Evolutionary conservation across 2,113 vertebrate species (phyloP), one percentile per base, ranked within the genome.

Genomic region (Taurulus bubalis): DNA sequence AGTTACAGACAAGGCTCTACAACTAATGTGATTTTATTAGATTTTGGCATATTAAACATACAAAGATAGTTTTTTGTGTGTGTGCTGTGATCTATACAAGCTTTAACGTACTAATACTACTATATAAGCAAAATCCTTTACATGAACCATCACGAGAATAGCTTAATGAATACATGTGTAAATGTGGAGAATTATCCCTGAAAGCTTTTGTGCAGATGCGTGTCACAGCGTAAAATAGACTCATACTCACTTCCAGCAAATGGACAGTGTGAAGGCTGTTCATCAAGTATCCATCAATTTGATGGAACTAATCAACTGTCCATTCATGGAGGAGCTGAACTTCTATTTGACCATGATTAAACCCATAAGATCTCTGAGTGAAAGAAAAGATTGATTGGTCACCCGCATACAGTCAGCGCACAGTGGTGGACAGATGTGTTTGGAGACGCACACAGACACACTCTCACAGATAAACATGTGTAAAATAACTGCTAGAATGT

Each of bases 311-410:
- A 90, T 92, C 83, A 89, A 56, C 32, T 67, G 73, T 71, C 75
- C 69, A 82, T 90, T 89, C 83, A 85, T 47, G 71, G 18, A 59
- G 75, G 69, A 75, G 60, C 65, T 49, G 40, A 36, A 64, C 69
- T 45, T 81, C 42, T 47, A 49, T 81, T 84, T 80, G 16, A 22
- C 32, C 0, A 6, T 59, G 34, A 69, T 80, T 60, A 77, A 80
- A 69, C 40, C 40, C 22, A 51, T 26, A 56, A 56, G 53, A 62
- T 58, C 34, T 64, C 24, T 68, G 47, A 79, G 80, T 83, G 63
- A 77, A 82, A 78, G 62, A 65, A 77, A 56, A 65, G 26, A 87
- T 66, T 84, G 87, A 87, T 78, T 82, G 72, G 83, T 73, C 64
- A 75, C 68, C 42, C 51, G 53, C 38, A 75, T 63, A 76, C 68